phyloP scores from a whole-genome alignment of 2,888 invertebrate genomes.

The Drosophila gaucha region DNA sequence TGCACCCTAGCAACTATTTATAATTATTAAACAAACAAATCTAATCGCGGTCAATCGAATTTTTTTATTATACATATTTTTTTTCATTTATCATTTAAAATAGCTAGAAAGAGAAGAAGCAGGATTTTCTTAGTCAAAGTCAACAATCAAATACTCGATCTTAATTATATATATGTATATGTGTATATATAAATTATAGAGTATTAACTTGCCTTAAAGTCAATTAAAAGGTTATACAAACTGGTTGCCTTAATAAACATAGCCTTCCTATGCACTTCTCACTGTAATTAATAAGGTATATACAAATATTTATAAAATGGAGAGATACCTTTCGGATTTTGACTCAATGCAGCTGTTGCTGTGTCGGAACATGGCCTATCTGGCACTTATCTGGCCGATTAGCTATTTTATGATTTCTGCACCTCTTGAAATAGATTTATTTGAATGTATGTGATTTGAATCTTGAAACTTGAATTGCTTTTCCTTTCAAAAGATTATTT shows the following conservation, averaged over 20 bases:
- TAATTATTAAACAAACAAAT: neutral
- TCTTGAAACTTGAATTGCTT: conserved; percentile 7
- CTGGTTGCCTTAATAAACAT: too few species aligned
- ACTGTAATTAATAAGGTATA: too few species aligned
- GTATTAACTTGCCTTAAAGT: neutral
- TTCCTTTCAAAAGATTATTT: neutral
- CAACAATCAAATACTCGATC: neutral
- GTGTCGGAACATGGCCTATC: conserved; percentile 6
- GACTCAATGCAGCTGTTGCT: conserved; percentile 7
- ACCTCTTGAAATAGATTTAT: conserved; percentile 3
- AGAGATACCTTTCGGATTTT: neutral
- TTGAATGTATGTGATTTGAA: conserved; percentile 11
- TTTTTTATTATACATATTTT: too few species aligned
- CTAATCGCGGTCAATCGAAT: conserved; percentile 4
- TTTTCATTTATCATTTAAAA: too few species aligned
- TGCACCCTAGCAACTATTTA: conserved; percentile 6
- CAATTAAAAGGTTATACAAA: too few species aligned
- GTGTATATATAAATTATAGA: too few species aligned
- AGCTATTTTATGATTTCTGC: neutral
- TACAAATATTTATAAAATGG: too few species aligned
- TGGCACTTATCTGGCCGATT: conserved; percentile 21
- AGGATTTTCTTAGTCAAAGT: neutral
- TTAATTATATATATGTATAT: neutral
- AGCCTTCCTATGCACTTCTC: conserved; percentile 3
- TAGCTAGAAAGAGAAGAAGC: neutral